Percentiles rank a stretch among this genome's conserved stretches.
phyloP scores from a whole-genome alignment of 2,113 vertebrate species.

The Podarcis muralis region DNA sequence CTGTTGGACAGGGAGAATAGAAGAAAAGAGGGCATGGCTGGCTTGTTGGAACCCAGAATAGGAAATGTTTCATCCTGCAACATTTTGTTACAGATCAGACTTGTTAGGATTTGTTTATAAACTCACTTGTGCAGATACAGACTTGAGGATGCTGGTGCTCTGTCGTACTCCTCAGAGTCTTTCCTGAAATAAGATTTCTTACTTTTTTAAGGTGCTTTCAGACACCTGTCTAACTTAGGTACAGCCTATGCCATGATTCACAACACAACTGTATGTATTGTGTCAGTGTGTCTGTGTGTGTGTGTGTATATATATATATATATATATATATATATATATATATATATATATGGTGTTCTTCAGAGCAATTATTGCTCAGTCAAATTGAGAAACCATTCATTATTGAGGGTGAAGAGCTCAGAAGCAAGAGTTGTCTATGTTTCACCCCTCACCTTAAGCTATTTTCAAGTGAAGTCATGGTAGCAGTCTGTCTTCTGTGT shows the following conservation, averaged over 20 bases:
- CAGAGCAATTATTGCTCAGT: neutral
- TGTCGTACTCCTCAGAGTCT: neutral
- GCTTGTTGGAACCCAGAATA: neutral
- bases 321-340: too few relatives aligned
- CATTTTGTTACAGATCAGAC: neutral
- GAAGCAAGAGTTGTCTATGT: neutral
- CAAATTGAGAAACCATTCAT: neutral
- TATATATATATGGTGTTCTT: too few relatives aligned
- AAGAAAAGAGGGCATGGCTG: neutral
- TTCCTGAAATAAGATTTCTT: neutral
- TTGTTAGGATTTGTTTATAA: neutral
- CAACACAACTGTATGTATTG: neutral
- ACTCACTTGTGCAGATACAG: neutral
- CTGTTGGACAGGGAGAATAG: neutral
- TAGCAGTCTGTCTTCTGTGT: neutral
- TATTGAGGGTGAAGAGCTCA: neutral
- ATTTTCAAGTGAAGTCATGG: neutral
- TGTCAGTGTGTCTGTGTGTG: neutral
- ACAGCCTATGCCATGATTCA: neutral
- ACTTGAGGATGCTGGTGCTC: neutral
- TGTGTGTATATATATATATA: too few relatives aligned
- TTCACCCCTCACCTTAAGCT: neutral
- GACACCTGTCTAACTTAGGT: neutral
- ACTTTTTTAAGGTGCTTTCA: neutral
- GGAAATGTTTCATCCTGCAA: neutral